Evolutionary conservation across 2,797 vertebrate species (phyloP).

Genomic region (Platalea minor): DNA sequence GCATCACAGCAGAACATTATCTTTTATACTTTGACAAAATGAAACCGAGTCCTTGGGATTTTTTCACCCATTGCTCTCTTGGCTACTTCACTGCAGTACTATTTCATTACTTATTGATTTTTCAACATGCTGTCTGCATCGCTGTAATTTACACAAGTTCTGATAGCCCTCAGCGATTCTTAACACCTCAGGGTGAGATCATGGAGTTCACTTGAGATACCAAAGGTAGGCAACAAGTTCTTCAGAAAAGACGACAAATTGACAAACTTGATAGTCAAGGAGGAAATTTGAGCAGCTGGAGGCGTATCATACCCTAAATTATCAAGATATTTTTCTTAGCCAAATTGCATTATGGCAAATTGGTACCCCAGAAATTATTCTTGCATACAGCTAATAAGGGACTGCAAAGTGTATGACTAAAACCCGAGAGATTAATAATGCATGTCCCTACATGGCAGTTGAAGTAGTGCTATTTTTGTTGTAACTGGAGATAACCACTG

Average conservation of each 20-base stretch:
- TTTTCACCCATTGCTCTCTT: constrained; percentile 80
- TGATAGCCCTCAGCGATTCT: constrained; percentile 79
- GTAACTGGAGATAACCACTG: constrained; percentile 18
- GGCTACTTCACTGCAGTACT: constrained; percentile 78
- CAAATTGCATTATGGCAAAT: not conserved
- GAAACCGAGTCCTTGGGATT: constrained; percentile 78
- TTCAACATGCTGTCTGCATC: constrained; percentile 75
- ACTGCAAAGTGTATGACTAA: not conserved
- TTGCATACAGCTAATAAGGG: not conserved
- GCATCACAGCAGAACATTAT: constrained; percentile 76
- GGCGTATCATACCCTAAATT: not conserved
- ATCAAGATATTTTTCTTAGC: not conserved
- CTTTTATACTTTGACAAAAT: constrained; percentile 81
- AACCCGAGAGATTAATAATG: constrained; percentile 17
- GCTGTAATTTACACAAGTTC: constrained; percentile 83
- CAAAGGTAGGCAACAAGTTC: constrained; percentile 64
- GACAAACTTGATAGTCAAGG: constrained; percentile 54
- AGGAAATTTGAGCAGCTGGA: constrained; percentile 12
- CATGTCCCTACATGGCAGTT: not conserved
- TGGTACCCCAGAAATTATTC: not conserved
- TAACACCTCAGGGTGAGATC: constrained; percentile 78
- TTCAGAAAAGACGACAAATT: constrained; percentile 70
- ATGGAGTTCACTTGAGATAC: constrained; percentile 65
- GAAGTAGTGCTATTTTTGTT: not conserved
- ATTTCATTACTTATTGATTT: constrained; percentile 86